Evolutionary conservation across 2,113 vertebrate species (phyloP), one percentile per base, ranked within the genome.

Genomic region (Oxyruncus cristatus): DNA sequence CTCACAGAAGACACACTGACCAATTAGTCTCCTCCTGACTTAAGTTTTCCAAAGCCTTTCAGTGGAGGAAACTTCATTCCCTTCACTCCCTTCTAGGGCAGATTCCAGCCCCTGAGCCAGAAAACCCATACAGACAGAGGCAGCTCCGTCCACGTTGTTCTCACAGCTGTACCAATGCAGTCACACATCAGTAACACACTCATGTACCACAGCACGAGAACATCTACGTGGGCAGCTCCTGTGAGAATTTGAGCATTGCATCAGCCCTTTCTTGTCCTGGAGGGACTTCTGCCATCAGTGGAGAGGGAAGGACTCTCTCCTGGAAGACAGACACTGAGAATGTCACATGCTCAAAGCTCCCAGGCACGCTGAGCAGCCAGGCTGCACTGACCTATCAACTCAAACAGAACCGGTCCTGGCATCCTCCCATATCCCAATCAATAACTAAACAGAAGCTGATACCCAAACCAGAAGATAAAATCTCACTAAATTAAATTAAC

Each of bases 401-500:
- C 53, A 27, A 24, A 62, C 53, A 61, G 9, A 74, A 28, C 27
- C 19, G 33, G 6, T 0, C 13, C 74, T 81, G 84, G 72, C 77
- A 90, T 83, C 82, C 47, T 67, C 44, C 61, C 81, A 70, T 56
- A 73, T 68, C 92, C 91, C 65, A 76, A 95, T 89, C 97, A 89
- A 97, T 97, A 96, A 76, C 37, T 88, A 94, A 97, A 95, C 97
- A 97, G 97, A 97, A 97, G 93, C 97, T 92, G 95, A 94, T 96
- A 97, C 88, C 85, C 91, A 93, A 96, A 95, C 74, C 87, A 95
- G 92, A 89, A 94, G 97, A 98, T 97, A 96, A 97, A 95, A 98
- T 97, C 97, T 98, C 93, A 46, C 92, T 78, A 97, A 97, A 98
- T 98, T 96, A 97, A 98, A 98, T 98, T 98, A 98, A 97, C 96